These are phyloP conservation scores for Passer montanus DNA, from an alignment of 2,113 vertebrate species.

Conservation along the genomic window DNA sequence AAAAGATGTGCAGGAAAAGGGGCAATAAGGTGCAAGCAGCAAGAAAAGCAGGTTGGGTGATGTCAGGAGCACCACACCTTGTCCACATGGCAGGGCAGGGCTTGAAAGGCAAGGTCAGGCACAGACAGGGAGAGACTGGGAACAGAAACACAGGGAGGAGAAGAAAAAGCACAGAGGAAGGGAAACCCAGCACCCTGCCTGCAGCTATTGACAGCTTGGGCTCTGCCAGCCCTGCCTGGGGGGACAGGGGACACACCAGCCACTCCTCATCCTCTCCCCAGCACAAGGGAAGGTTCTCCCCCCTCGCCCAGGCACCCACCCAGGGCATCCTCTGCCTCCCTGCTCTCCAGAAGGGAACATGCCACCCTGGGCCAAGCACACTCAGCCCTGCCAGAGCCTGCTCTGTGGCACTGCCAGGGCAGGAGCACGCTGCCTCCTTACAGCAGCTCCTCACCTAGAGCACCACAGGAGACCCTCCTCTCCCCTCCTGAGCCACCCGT, in stretches of 20 bases:
- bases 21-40: neutral
- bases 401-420: accelerated
- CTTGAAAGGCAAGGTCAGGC: neutral
- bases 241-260: neutral
- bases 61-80: neutral
- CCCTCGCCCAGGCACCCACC: accelerated
- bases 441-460: neutral
- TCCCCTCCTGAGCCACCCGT: neutral
- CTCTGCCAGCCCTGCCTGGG: neutral
- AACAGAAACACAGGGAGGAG: neutral
- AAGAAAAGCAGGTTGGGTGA: neutral
- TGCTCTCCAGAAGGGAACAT: neutral
- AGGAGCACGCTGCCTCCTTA: neutral
- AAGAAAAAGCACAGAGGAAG: neutral
- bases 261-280: neutral
- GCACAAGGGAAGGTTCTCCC: neutral
- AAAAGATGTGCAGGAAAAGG: neutral
- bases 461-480: neutral
- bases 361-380: neutral
- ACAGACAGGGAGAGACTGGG: neutral
- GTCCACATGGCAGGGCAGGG: neutral
- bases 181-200: neutral
- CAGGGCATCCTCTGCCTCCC: neutral
- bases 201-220: neutral
- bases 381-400: neutral